Conservation (phyloP, 2,797 vertebrate genomes). For the Sebastolobus altivelis region DNA sequence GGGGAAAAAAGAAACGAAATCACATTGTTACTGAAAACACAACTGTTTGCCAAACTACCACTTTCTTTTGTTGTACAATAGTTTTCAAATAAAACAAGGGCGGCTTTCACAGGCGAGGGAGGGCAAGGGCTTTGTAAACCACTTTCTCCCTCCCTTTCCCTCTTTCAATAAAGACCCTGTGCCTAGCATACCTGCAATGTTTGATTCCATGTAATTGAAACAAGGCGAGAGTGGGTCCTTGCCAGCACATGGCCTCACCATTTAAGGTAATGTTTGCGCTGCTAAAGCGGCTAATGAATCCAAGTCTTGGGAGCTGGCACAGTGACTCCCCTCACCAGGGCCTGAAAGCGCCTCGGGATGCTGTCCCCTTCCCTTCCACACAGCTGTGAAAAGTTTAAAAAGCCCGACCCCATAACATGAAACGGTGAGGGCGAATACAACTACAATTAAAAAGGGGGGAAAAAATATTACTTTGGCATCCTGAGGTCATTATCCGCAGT, state of each 20-base stretch:
- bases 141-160: slow-evolving; percentile 59
- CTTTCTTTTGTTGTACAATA: slow-evolving; percentile 77
- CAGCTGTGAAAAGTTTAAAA: slow-evolving; percentile 87
- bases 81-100: slow-evolving; percentile 75
- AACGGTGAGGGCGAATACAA: slow-evolving; percentile 81
- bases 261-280: slow-evolving; percentile 88
- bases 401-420: slow-evolving; percentile 83
- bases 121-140: slow-evolving; percentile 67
- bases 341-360: slow-evolving; percentile 81
- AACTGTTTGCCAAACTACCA: slow-evolving; percentile 76
- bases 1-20: slow-evolving; percentile 56
- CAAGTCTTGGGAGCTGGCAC: slow-evolving; percentile 86
- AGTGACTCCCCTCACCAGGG: slow-evolving; percentile 74
- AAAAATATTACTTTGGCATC: slow-evolving; percentile 86
- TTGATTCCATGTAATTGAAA: slow-evolving; percentile 87
- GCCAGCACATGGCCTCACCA: slow-evolving; percentile 85
- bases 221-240: slow-evolving; percentile 78
- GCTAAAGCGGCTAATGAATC: slow-evolving; percentile 86
- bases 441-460: slow-evolving; percentile 82
- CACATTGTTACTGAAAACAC: slow-evolving; percentile 72
- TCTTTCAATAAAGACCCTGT: slow-evolving; percentile 78
- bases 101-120: slow-evolving; percentile 68
- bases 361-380: slow-evolving; percentile 82
- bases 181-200: slow-evolving; percentile 84
- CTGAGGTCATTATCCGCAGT: slow-evolving; percentile 85